Percentiles rank a stretch among this genome's conserved stretches.
Conservation (phyloP, 35 echinoderm and acorn worm genomes). For the Lytechinus pictus region DNA sequence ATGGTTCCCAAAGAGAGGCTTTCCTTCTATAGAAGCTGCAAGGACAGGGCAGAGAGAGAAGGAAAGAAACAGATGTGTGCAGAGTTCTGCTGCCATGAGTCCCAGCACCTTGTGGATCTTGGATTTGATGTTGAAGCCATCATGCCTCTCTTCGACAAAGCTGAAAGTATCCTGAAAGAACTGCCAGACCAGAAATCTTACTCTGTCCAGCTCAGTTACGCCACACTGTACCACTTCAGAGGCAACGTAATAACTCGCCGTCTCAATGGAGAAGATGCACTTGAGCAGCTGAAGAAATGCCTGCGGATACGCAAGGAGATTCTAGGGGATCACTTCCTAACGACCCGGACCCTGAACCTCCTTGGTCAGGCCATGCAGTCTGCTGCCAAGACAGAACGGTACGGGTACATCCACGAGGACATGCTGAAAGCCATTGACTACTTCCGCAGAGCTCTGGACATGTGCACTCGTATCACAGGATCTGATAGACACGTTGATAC, state of each 20-base stretch:
- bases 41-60: constrained; percentile 57
- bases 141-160: constrained; percentile 69
- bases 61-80: constrained; percentile 64
- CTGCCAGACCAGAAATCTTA: constrained; percentile 29
- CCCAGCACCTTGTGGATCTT: constrained; percentile 63
- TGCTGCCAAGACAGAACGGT: constrained; percentile 51
- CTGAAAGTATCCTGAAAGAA: constrained; percentile 54
- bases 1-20: constrained; percentile 61
- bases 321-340: constrained; percentile 70
- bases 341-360: constrained; percentile 54
- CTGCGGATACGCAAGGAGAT: constrained; percentile 55
- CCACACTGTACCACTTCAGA: constrained; percentile 70
- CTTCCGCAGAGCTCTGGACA: constrained; percentile 71
- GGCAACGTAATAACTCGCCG: constrained; percentile 35
- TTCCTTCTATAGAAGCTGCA: constrained; percentile 49
- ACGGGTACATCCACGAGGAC: constrained; percentile 65
- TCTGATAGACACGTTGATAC: constrained; percentile 79
- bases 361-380: constrained; percentile 66
- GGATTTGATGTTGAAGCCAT: constrained; percentile 68
- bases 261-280: constrained; percentile 55
- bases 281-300: constrained; percentile 50
- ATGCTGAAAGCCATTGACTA: constrained; percentile 75
- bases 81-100: constrained; percentile 56
- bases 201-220: constrained; percentile 67
- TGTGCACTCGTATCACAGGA: constrained; percentile 62